Conservation (phyloP, 2,113 vertebrate genomes). For the Stictonetta naevosa region DNA sequence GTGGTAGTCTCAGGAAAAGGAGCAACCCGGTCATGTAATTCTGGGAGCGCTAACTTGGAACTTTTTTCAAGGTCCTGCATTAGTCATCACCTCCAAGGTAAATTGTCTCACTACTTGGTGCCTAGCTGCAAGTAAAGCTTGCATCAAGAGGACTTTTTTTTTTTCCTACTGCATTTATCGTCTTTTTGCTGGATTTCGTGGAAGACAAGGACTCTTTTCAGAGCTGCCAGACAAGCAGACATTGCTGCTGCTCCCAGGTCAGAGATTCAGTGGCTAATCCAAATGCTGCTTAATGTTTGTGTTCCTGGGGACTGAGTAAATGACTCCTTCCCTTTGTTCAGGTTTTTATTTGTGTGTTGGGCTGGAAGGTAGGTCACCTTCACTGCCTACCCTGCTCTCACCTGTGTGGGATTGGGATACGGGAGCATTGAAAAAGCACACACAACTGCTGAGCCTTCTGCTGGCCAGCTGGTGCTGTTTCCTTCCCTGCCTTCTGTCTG, state of each 20-base stretch:
- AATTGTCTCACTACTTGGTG: background rate
- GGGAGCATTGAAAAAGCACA: background rate
- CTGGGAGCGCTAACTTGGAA: background rate
- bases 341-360: background rate
- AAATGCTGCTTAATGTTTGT: slow-evolving; percentile 62
- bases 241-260: slow-evolving; percentile 43
- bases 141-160: background rate
- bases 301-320: slow-evolving; percentile 52
- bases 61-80: background rate
- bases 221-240: slow-evolving; percentile 52
- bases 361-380: slow-evolving; percentile 3
- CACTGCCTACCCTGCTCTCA: slow-evolving; percentile 10
- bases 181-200: slow-evolving; percentile 17
- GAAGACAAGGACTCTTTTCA: slow-evolving; percentile 59
- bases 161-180: slow-evolving; percentile 15
- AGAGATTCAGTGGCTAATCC: slow-evolving; percentile 44
- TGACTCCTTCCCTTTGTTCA: slow-evolving; percentile 51
- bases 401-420: slow-evolving; percentile 1
- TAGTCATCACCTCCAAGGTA: background rate
- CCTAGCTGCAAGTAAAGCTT: background rate
- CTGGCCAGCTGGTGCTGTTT: slow-evolving; percentile 6
- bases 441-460: background rate
- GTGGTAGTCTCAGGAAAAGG: background rate
- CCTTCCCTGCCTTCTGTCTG: background rate
- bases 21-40: background rate